phyloP scores from a whole-genome alignment of 1,140 invertebrate species.

The Brevipalpus yothersi region DNA sequence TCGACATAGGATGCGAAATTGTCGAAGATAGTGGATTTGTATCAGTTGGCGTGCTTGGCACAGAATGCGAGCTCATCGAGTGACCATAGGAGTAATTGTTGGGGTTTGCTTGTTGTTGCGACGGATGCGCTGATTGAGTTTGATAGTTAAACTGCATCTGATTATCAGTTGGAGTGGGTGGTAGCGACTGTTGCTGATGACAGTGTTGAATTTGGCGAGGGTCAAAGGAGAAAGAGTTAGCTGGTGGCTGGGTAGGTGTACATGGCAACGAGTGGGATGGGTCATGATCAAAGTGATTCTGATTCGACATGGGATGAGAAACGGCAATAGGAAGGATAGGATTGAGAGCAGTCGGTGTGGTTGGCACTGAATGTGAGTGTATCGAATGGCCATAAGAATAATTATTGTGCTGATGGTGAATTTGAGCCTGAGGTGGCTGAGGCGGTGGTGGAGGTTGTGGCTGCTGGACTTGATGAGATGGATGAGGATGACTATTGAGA shows the following conservation, averaged over 20 bases:
- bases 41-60: conserved; percentile 3
- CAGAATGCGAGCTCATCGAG: not conserved
- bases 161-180: not conserved
- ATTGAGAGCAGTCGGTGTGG: conserved; percentile 1
- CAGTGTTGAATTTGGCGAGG: not conserved
- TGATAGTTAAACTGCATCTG: conserved; percentile 1
- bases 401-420: not conserved
- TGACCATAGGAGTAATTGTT: not conserved
- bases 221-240: not conserved
- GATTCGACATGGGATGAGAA: not conserved
- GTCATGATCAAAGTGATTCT: not conserved
- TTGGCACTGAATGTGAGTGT: conserved; percentile 5
- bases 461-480: not conserved
- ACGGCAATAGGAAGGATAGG: not conserved
- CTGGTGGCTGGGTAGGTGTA: not conserved
- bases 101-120: not conserved
- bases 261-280: conserved; percentile 1
- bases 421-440: not conserved
- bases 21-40: not conserved
- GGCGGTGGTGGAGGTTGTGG: not conserved
- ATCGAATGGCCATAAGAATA: not conserved
- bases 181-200: not conserved
- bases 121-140: not conserved
- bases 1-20: not conserved
- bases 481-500: not conserved